Conservation (phyloP, 2,113 vertebrate species). For the Zapus hudsonius region DNA sequence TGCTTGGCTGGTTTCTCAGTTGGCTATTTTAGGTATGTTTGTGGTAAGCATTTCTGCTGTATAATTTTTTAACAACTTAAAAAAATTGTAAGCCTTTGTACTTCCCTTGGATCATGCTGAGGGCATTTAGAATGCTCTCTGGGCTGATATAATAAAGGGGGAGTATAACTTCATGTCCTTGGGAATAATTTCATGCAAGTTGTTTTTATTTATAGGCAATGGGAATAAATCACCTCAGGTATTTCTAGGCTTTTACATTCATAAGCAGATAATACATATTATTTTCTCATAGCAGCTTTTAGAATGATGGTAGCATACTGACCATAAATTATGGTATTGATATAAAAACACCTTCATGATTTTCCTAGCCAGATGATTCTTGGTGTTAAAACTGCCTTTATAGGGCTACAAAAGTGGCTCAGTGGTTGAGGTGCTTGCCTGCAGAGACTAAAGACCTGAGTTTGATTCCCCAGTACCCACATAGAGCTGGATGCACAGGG, state of each 20-base stretch:
- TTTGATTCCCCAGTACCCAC: too few species aligned
- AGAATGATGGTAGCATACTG: background rate
- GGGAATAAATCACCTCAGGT: constrained; percentile 21
- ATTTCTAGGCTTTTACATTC: constrained; percentile 35
- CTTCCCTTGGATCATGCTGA: constrained; percentile 73
- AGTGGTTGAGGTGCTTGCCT: too few species aligned
- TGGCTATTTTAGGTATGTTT: constrained; percentile 78
- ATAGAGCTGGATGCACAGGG: too few species aligned
- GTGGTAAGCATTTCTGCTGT: constrained; percentile 69
- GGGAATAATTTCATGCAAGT: constrained; percentile 4
- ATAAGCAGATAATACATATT: constrained; percentile 46
- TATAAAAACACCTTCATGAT: background rate
- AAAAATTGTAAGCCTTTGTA: constrained; percentile 77
- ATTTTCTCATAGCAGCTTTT: constrained; percentile 34
- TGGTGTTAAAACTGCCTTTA: constrained; percentile 1
- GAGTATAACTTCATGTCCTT: constrained; percentile 37
- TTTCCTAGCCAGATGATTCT: background rate
- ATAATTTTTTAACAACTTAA: constrained; percentile 77
- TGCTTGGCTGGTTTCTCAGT: constrained; percentile 74
- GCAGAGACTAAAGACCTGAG: too few species aligned
- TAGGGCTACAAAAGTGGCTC: too few species aligned
- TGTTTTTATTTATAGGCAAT: constrained; percentile 65
- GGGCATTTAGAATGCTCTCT: constrained; percentile 56
- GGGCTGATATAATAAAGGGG: background rate
- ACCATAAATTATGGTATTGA: background rate